Evolutionary conservation across 1,140 invertebrate species (phyloP).

Genomic region (Chelonus insularis): DNA sequence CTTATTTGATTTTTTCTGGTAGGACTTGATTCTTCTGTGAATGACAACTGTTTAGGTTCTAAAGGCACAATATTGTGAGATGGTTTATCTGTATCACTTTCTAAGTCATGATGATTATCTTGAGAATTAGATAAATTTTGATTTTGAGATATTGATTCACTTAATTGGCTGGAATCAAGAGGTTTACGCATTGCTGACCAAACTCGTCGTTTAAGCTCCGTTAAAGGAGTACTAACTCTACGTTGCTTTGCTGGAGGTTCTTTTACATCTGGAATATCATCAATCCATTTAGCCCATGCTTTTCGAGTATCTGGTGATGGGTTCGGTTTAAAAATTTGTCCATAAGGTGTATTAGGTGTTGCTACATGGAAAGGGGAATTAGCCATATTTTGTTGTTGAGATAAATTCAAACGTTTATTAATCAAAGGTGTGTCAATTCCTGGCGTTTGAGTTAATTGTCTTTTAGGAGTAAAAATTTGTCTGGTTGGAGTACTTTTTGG

Average conservation of each 20-base stretch:
- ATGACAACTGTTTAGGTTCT: slow-evolving; percentile 39
- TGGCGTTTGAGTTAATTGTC: slow-evolving; percentile 33
- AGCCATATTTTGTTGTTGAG: slow-evolving; percentile 33
- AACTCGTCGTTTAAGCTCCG: slow-evolving; percentile 57
- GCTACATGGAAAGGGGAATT: slow-evolving; percentile 53
- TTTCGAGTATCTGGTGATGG: slow-evolving; percentile 61
- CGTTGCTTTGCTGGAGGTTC: slow-evolving; percentile 50
- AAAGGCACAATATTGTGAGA: no score
- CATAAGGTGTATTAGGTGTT: slow-evolving; percentile 64
- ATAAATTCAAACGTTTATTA: slow-evolving; percentile 46
- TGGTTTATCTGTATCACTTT: slow-evolving; percentile 35
- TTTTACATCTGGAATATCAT: slow-evolving; percentile 55
- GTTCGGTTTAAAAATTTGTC: slow-evolving; percentile 56
- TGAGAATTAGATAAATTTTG: neutral
- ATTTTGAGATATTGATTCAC: neutral
- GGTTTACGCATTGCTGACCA: slow-evolving; percentile 38
- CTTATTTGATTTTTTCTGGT: slow-evolving; percentile 41
- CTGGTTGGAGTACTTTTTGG: slow-evolving; percentile 1
- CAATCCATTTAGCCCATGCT: slow-evolving; percentile 57
- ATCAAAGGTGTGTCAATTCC: slow-evolving; percentile 39
- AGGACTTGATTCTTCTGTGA: slow-evolving; percentile 33
- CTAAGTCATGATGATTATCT: neutral
- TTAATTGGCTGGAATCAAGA: neutral
- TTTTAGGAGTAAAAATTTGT: slow-evolving; percentile 38
- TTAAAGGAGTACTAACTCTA: slow-evolving; percentile 58